phyloP scores from a whole-genome alignment of 2,888 invertebrate genomes.

The Morinoia aosen region DNA sequence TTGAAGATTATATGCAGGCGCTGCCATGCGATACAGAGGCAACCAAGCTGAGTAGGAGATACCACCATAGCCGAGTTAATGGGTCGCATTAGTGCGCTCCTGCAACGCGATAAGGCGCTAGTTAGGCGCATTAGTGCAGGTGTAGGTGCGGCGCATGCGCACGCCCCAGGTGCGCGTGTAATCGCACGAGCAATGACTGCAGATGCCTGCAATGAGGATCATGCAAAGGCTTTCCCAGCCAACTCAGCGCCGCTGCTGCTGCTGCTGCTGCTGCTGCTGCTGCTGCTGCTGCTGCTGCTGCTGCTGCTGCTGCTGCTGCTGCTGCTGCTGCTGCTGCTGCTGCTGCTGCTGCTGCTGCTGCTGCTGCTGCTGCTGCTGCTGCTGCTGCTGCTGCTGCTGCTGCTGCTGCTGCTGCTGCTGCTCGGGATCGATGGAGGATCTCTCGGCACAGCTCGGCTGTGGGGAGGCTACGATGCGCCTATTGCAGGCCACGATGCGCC shows the following conservation, averaged over 20 bases:
- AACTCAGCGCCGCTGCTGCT: background rate
- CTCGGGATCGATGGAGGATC: background rate
- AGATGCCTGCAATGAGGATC: conserved; percentile 31
- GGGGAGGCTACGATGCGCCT: background rate
- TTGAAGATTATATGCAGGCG: background rate
- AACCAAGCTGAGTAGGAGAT: background rate
- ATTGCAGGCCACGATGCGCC: background rate
- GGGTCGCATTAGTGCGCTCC: background rate
- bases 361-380: background rate
- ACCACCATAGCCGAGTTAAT: background rate
- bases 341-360: background rate
- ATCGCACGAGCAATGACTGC: conserved; percentile 39
- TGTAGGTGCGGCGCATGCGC: background rate
- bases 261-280: background rate
- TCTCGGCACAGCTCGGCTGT: background rate
- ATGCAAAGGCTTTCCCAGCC: conserved; percentile 25
- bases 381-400: background rate
- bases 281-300: background rate
- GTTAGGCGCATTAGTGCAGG: conserved; percentile 12
- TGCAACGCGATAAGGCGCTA: background rate
- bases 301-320: background rate
- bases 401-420: background rate
- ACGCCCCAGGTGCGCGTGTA: background rate
- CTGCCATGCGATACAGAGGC: background rate
- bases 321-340: background rate